Percentiles rank a stretch among this genome's conserved stretches.
These are phyloP conservation scores for Thecophora atra DNA, from an alignment of 2,888 invertebrate genomes.

Conservation along the genomic window DNA sequence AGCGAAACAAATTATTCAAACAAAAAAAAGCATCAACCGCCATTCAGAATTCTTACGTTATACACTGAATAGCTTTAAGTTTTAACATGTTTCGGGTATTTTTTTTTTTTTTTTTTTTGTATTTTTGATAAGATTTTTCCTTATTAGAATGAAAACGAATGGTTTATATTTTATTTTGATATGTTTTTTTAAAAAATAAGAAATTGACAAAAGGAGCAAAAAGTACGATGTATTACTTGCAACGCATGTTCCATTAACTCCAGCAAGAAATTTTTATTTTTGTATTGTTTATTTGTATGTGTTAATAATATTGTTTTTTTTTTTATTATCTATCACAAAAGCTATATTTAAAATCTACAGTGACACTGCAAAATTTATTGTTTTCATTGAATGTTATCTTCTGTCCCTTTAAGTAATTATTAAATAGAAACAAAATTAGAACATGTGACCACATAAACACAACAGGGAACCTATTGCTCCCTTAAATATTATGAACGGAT, in stretches of 20 bases:
- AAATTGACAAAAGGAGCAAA: conserved; percentile 38
- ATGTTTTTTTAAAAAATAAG: conserved; percentile 29
- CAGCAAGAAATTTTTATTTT: conserved; percentile 40
- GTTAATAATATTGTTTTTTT: conserved; percentile 44
- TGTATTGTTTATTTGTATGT: conserved; percentile 47
- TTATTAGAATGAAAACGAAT: conserved; percentile 12
- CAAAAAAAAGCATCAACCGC: background rate
- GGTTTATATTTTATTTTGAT: conserved; percentile 34
- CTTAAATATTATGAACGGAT: conserved; percentile 10
- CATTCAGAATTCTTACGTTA: conserved; percentile 30
- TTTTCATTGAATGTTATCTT: conserved; percentile 30
- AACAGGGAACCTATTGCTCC: background rate
- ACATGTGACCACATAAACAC: conserved; percentile 19
- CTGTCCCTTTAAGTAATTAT: background rate
- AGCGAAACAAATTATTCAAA: conserved; percentile 5
- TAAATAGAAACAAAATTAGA: too few relatives aligned
- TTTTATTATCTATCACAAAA: conserved; percentile 37
- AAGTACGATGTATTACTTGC: conserved; percentile 4
- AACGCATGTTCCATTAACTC: conserved; percentile 35
- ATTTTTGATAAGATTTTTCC: conserved; percentile 31
- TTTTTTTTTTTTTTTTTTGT: conserved; percentile 53
- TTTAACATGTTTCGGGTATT: too few relatives aligned
- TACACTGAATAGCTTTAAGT: conserved; percentile 47
- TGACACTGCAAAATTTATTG: conserved; percentile 39
- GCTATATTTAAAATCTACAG: conserved; percentile 15